Conservation (phyloP, 2,888 invertebrate genomes). For the Villa cingulata region DNA sequence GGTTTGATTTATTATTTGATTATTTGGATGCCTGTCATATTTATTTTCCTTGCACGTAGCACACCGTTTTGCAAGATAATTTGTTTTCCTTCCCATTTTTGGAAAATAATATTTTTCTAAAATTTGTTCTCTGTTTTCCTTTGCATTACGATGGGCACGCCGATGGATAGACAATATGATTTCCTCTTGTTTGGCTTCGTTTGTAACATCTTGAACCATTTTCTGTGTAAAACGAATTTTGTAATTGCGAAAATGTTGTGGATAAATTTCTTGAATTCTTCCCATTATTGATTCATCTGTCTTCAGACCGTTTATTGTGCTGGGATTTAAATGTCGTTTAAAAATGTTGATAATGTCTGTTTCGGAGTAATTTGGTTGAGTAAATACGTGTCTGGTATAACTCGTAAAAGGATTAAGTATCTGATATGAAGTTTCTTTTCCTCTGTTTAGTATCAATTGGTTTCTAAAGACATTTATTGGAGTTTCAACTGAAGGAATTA, state of each 20-base stretch:
- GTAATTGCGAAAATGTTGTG: neutral
- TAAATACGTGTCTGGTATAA: slow-evolving; percentile 4
- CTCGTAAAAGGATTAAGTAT: slow-evolving; percentile 3
- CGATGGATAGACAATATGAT: neutral
- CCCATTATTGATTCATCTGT: slow-evolving; percentile 7
- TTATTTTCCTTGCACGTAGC: slow-evolving; percentile 8
- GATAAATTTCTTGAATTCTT: slow-evolving; percentile 10
- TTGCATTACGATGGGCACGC: slow-evolving; percentile 7
- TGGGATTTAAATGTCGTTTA: slow-evolving; percentile 8
- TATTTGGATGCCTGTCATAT: slow-evolving; percentile 10
- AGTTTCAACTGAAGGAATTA: neutral
- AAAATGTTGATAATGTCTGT: slow-evolving; percentile 5
- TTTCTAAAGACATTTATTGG: slow-evolving; percentile 12
- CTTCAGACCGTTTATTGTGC: slow-evolving; percentile 7
- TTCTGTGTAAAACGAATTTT: slow-evolving; percentile 7
- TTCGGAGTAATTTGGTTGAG: neutral
- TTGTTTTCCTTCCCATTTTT: too few species aligned
- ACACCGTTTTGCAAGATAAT: slow-evolving; percentile 4
- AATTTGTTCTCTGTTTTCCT: slow-evolving; percentile 9
- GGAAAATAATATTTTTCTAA: slow-evolving; percentile 2
- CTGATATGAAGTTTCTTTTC: slow-evolving; percentile 4
- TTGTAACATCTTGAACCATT: slow-evolving; percentile 7
- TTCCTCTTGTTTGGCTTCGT: slow-evolving; percentile 3
- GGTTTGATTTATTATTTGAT: neutral
- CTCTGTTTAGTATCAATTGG: slow-evolving; percentile 7